Evolutionary conservation across 2,888 invertebrate species (phyloP).

Genomic region (Venusia cambrica): DNA sequence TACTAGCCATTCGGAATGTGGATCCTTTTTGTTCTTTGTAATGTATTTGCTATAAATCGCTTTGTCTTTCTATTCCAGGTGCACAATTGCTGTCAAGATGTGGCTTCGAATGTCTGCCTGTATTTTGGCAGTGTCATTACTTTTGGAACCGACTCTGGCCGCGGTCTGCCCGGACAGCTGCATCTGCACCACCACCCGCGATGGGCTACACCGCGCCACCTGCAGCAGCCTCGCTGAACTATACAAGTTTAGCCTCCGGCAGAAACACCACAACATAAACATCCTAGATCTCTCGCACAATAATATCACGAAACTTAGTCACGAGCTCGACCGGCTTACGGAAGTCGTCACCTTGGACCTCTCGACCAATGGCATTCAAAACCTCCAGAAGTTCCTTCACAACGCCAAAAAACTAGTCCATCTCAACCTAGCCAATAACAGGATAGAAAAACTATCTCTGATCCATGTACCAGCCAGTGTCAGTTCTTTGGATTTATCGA

Average conservation of each 20-base stretch:
- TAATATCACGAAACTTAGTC: slow-evolving; percentile 79
- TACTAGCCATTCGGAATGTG: no score
- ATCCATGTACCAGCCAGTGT: slow-evolving; percentile 79
- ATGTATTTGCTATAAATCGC: no score
- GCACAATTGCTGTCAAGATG: slow-evolving; percentile 56
- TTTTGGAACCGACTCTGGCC: slow-evolving; percentile 52
- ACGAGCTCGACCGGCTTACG: slow-evolving; percentile 80
- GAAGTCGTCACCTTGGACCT: slow-evolving; percentile 83
- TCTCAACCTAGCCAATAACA: slow-evolving; percentile 82
- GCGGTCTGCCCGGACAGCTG: slow-evolving; percentile 77
- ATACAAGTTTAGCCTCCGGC: slow-evolving; percentile 81
- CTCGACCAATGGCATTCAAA: slow-evolving; percentile 82
- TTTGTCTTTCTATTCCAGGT: slow-evolving; percentile 60
- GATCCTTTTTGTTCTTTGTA: no score
- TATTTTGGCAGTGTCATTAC: slow-evolving; percentile 52
- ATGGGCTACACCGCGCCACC: slow-evolving; percentile 84
- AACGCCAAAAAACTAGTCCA: slow-evolving; percentile 81
- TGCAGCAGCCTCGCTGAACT: slow-evolving; percentile 87
- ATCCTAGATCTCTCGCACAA: slow-evolving; percentile 84
- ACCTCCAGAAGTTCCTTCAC: slow-evolving; percentile 79
- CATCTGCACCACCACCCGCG: slow-evolving; percentile 83
- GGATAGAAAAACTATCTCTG: slow-evolving; percentile 75
- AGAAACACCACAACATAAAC: slow-evolving; percentile 76
- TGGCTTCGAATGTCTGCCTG: slow-evolving; percentile 49
- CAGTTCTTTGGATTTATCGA: slow-evolving; percentile 82